These are phyloP conservation scores for Drosophila anomalata DNA, from an alignment of 2,888 invertebrate species.

Conservation along the genomic window DNA sequence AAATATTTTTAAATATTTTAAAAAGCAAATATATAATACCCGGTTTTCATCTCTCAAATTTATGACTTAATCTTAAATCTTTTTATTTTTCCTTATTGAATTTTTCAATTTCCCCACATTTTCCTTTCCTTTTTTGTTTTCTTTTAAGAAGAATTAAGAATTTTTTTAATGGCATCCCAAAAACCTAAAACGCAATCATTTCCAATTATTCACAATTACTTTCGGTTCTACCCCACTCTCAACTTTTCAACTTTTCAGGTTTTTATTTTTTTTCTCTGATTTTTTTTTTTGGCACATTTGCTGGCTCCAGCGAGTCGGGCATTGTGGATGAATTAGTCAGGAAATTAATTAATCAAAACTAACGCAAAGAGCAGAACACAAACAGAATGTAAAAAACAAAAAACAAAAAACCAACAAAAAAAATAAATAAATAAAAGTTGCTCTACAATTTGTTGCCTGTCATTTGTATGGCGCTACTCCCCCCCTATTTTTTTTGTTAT, in stretches of 20 bases:
- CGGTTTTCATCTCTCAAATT: no score
- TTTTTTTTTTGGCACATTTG: conserved; percentile 61
- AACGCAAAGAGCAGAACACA: conserved; percentile 50
- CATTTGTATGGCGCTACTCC: conserved; percentile 54
- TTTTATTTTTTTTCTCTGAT: conserved; percentile 11
- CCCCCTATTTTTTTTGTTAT: conserved; percentile 46
- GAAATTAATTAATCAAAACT: conserved; percentile 78
- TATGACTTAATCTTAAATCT: neutral
- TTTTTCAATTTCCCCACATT: neutral
- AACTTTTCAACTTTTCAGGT: conserved; percentile 1
- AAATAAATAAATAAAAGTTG: conserved; percentile 42
- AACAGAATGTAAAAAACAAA: conserved; percentile 31
- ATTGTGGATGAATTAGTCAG: conserved; percentile 77
- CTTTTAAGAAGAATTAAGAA: neutral
- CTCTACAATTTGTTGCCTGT: conserved; percentile 72
- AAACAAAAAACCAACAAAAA: conserved; percentile 7
- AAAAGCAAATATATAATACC: no score
- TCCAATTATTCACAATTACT: conserved; percentile 36
- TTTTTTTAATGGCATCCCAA: conserved; percentile 14
- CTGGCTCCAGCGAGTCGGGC: conserved; percentile 71
- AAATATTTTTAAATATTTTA: no score
- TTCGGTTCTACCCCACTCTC: neutral
- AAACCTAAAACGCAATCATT: conserved; percentile 35
- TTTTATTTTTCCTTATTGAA: neutral
- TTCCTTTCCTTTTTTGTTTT: neutral